Base-by-base conservation (phyloP, 2,797 vertebrate species). In the Nyctalus aviator region DNA sequence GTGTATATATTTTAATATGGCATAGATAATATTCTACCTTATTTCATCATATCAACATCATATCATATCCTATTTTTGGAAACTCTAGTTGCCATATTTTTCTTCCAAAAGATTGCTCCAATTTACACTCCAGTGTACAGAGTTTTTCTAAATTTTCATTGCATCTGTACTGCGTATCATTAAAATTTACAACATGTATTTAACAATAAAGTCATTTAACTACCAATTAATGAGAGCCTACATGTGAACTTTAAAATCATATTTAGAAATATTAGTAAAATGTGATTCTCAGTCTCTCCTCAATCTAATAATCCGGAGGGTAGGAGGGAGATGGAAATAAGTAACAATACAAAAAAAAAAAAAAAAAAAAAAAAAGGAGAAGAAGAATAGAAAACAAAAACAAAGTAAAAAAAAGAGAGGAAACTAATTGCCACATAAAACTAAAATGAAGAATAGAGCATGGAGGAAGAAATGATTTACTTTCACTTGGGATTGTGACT, bases 31-130 rank as follows among this genome's bases (percentile, higher is more conserved):
- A 82, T 77, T 82, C 53, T 57, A 53, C 44, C 81, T 76, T 88
- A 64, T 82, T 93, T 15, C 9, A 64, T 81, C 32, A 41, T 83
- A 78, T 88, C 41, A 66, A 66, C 59, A 66, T 82, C 79, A 48
- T 48, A 64, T 66, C 44, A 48, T 68, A 35, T 50, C 21, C 73
- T 93, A 64, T 84, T 77, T 95, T 95, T 62, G 48, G 32, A 91
- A 91, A 83, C 50, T 82, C 50, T 46, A 57, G n/a, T 57, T 84
- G 48, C 62, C 41, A 57, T 75, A 75, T 87, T 95, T 95, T 95
- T 95, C 62, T 92, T 93, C 73, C 44, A 91, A 92, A 96, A 88
- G 12, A 92, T 64, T 84, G 48, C 17, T 95, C 30, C 91, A 92
- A 73, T 89, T 94, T 81, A 59, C 21, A 90, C 30, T 72, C 50